Conservation (phyloP, 2,797 vertebrate genomes). For the Rhinoraja longicauda region DNA sequence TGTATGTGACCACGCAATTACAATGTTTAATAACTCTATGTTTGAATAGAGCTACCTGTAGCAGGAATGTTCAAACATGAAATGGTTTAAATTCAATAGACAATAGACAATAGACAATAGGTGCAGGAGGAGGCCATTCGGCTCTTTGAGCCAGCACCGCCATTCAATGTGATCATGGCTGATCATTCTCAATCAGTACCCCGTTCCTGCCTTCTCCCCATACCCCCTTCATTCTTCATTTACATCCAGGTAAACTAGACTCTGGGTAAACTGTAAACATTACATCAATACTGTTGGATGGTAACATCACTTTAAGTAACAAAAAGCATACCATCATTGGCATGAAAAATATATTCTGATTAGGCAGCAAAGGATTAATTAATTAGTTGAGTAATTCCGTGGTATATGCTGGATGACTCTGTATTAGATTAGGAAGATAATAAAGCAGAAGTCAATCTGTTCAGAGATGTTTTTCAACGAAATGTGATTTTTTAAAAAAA, state of each 20-base stretch:
- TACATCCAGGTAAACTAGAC: neutral
- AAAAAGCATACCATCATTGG: neutral
- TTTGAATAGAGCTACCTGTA: neutral
- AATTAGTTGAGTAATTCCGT: neutral
- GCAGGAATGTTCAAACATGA: neutral
- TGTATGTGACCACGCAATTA: too few relatives aligned
- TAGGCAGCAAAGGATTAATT: neutral
- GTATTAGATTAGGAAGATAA: neutral
- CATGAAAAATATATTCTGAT: neutral
- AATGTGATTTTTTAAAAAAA: neutral
- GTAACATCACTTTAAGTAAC: neutral
- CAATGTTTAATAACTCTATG: neutral
- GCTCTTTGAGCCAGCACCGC: too few relatives aligned
- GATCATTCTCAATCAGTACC: too few relatives aligned
- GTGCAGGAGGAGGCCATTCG: too few relatives aligned
- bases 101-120: too few relatives aligned
- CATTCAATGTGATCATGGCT: too few relatives aligned
- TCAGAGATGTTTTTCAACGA: neutral
- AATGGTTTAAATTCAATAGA: neutral
- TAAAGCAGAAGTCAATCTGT: neutral
- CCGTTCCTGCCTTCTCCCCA: too few relatives aligned
- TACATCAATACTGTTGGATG: neutral
- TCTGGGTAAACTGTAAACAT: neutral
- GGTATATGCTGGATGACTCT: neutral
- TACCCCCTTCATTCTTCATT: too few relatives aligned